Conservation (phyloP, 2,113 vertebrate genomes). For the Coregonus clupeaformis region DNA sequence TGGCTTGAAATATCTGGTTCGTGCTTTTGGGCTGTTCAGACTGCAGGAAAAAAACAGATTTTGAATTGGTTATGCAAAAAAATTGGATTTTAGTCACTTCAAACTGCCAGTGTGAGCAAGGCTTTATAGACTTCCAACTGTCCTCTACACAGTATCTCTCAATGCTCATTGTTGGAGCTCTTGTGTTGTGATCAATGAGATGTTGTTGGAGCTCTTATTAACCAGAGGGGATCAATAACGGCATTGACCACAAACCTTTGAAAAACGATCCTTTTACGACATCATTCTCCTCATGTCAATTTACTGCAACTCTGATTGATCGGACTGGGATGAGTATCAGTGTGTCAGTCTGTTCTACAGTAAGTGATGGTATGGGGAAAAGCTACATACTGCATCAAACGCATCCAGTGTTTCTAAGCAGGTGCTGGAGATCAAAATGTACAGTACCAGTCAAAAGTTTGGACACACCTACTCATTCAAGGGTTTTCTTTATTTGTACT, state of each 20-base stretch:
- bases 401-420: no score
- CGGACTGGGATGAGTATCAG: constrained; percentile 15
- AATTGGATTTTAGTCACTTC: background rate
- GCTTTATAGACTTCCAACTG: background rate
- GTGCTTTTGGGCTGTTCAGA: no score
- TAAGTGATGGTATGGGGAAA: no score
- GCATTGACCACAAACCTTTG: constrained; percentile 49
- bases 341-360: background rate
- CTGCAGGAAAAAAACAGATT: no score
- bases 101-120: background rate
- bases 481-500: no score
- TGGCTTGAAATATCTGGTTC: background rate
- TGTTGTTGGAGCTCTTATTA: constrained; percentile 36
- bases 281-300: constrained; percentile 54
- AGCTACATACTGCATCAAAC: no score
- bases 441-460: no score
- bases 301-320: constrained; percentile 51
- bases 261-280: constrained; percentile 37
- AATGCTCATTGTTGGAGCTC: background rate
- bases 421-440: no score
- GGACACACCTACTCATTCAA: no score
- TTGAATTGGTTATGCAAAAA: background rate
- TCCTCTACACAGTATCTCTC: background rate
- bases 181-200: constrained; percentile 34
- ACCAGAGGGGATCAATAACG: constrained; percentile 49